phyloP scores from a whole-genome alignment of 2,797 vertebrate species.

The Ibycter americanus region DNA sequence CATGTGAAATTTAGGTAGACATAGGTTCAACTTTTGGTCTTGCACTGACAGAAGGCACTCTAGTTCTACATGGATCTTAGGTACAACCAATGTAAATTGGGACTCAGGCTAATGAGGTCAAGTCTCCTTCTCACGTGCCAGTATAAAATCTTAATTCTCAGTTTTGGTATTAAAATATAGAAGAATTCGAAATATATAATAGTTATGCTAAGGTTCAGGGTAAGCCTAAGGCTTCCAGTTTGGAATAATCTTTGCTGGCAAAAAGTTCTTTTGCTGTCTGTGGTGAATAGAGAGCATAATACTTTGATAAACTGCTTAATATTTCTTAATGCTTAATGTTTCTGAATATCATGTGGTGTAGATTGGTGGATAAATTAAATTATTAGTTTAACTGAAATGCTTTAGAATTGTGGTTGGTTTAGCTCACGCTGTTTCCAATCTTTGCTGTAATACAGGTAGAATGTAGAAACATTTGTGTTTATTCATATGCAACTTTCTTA shows the following conservation, averaged over 20 bases:
- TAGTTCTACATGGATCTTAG: background rate
- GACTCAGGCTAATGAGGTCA: background rate
- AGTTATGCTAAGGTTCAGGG: background rate
- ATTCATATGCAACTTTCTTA: background rate
- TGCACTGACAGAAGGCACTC: background rate
- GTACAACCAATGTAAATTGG: background rate
- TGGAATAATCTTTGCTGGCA: background rate
- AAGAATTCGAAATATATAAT: background rate
- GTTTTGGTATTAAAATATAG: background rate
- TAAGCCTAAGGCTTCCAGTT: background rate
- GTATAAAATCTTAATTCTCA: background rate
- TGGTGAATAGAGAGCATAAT: background rate
- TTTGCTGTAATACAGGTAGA: background rate
- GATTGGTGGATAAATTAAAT: background rate
- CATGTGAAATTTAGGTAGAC: background rate
- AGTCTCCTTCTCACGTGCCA: background rate
- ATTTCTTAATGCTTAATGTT: background rate
- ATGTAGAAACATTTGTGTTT: background rate
- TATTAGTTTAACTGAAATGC: background rate
- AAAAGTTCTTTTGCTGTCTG: background rate
- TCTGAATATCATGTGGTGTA: background rate
- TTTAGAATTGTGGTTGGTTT: background rate
- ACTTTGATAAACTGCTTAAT: background rate
- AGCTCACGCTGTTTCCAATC: background rate
- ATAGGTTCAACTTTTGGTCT: background rate